A percentile compares a stretch with the other conserved stretches of the same genome.
phyloP scores from a whole-genome alignment of 1,140 invertebrate genomes.

The Macrobrachium rosenbergii region DNA sequence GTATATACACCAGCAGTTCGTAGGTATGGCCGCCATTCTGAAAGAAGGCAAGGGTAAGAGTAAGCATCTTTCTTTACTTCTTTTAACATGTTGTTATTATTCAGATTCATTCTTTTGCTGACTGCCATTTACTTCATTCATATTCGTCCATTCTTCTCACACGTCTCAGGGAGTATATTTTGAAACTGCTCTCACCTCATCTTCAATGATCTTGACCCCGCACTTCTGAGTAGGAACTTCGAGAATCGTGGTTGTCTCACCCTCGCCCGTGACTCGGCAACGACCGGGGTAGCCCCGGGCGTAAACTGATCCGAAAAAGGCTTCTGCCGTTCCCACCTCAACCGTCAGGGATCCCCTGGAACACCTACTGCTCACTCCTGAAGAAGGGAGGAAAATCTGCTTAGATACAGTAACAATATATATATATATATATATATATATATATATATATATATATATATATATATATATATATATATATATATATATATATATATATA shows the following conservation, averaged over 20 bases:
- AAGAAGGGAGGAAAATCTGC: not conserved
- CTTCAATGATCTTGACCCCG: constrained; percentile 75
- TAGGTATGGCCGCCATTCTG: constrained; percentile 74
- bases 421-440: not conserved
- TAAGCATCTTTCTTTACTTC: not conserved
- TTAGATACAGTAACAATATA: no score
- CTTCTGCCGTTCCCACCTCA: constrained; percentile 74
- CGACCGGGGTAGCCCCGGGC: constrained; percentile 79
- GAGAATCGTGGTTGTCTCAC: constrained; percentile 73
- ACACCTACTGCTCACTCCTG: constrained; percentile 55
- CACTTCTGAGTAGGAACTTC: constrained; percentile 77
- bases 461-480: no score
- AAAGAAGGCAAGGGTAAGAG: constrained; percentile 4
- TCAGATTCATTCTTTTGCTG: no score
- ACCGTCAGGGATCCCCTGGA: constrained; percentile 71
- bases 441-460: not conserved
- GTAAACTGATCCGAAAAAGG: constrained; percentile 79
- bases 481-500: no score
- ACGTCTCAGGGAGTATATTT: no score
- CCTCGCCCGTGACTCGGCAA: constrained; percentile 75
- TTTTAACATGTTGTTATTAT: not conserved
- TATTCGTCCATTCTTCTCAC: not conserved
- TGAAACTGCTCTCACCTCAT: constrained; percentile 68
- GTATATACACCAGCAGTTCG: constrained; percentile 77
- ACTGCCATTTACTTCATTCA: not conserved